A percentile compares a stretch with the other conserved stretches of the same genome.
Conservation (phyloP, 2,113 vertebrate genomes). For the Nothobranchius kuhntae region DNA sequence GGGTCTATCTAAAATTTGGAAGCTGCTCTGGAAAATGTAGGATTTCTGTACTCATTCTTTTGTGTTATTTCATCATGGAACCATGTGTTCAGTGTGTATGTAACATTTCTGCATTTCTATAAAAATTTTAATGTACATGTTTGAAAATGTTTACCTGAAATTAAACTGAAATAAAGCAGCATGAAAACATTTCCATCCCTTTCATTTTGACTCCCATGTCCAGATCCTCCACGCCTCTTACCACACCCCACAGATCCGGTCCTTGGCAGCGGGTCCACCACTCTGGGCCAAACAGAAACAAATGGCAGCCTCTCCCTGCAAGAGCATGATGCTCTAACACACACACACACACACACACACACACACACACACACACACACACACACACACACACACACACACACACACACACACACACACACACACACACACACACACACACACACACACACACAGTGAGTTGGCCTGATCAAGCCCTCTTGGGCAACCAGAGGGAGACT, state of each 20-base stretch:
- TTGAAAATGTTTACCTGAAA: too few relatives aligned
- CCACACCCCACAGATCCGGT: conserved; percentile 36
- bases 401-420: conserved; percentile 37
- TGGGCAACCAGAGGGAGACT: conserved; percentile 29
- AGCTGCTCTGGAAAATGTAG: too few relatives aligned
- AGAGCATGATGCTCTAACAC: conserved; percentile 51
- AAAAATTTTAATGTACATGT: too few relatives aligned
- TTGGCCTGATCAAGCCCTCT: conserved; percentile 26
- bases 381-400: conserved; percentile 32
- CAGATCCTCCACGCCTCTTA: conserved; percentile 15
- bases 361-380: neutral
- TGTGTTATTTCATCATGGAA: too few relatives aligned
- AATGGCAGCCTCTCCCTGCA: conserved; percentile 58
- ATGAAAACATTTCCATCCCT: conserved; percentile 12
- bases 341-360: conserved; percentile 53
- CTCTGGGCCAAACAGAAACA: conserved; percentile 62
- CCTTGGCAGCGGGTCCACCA: conserved; percentile 55
- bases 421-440: too few relatives aligned
- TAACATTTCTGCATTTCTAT: too few relatives aligned
- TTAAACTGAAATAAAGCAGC: neutral
- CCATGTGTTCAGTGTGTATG: too few relatives aligned
- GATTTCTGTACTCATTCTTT: too few relatives aligned
- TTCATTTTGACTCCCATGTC: conserved; percentile 13
- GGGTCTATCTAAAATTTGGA: too few relatives aligned
- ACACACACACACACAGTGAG: conserved; percentile 53